Conservation (phyloP, 2,797 vertebrate species). For the Sciurus vulgaris region DNA sequence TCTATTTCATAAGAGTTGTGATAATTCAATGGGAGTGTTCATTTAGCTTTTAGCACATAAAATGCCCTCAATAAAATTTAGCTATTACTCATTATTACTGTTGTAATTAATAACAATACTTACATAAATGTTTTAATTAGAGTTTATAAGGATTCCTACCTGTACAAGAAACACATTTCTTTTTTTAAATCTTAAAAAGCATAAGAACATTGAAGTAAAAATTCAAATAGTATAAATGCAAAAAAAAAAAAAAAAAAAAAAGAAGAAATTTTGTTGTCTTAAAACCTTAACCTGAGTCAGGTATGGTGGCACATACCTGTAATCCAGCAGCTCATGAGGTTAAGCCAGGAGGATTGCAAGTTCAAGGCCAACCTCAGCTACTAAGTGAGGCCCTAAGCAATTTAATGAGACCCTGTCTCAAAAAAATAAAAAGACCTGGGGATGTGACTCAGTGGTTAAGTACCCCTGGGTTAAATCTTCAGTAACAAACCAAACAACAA, state of each 20-base stretch:
- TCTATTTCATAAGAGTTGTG: background rate
- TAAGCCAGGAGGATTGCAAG: no score
- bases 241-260: slow-evolving; percentile 34
- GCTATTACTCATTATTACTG: slow-evolving; percentile 38
- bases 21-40: background rate
- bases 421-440: no score
- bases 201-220: slow-evolving; percentile 28
- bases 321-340: no score
- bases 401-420: no score
- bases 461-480: no score
- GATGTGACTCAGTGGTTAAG: no score
- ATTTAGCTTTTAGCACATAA: slow-evolving; percentile 17
- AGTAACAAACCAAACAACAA: no score
- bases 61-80: slow-evolving; percentile 36
- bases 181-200: slow-evolving; percentile 43
- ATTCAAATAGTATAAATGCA: slow-evolving; percentile 18
- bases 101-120: slow-evolving; percentile 18
- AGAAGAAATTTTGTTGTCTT: background rate
- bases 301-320: no score
- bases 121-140: slow-evolving; percentile 21
- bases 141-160: background rate
- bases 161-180: background rate
- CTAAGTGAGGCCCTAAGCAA: no score
- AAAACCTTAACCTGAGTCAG: background rate
- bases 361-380: no score